phyloP scores from a whole-genome alignment of 2,888 invertebrate species.

The Pristionchus japonicus region DNA sequence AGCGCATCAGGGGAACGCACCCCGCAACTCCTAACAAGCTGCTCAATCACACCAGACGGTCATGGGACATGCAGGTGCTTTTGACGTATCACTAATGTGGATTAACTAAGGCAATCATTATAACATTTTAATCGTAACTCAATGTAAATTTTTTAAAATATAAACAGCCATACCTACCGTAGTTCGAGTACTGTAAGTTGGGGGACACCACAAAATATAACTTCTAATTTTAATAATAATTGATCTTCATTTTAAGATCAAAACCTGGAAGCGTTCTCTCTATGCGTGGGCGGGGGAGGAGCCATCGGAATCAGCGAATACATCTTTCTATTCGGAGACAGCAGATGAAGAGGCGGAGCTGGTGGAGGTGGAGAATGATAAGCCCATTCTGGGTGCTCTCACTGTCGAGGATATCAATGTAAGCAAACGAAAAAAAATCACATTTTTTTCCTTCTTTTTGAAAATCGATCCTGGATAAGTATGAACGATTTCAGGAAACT shows the following conservation, averaged over 20 bases:
- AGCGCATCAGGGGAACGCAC: constrained; percentile 78
- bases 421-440: no score
- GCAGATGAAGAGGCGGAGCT: constrained; percentile 48
- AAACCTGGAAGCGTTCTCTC: constrained; percentile 68
- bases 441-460: no score
- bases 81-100: no score
- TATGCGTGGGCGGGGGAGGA: constrained; percentile 72
- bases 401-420: constrained; percentile 28
- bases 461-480: no score
- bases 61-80: constrained; percentile 89
- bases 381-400: not conserved
- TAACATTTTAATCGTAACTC: no score
- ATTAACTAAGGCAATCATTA: no score
- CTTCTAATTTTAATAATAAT: no score
- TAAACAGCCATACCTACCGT: no score
- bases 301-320: constrained; percentile 68
- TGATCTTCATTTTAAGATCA: constrained; percentile 51
- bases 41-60: constrained; percentile 89
- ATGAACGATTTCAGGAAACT: constrained; percentile 49
- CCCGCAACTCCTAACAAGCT: constrained; percentile 92
- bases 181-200: no score
- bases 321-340: constrained; percentile 61
- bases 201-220: no score
- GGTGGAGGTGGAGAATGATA: not conserved
- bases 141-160: no score